A percentile compares a stretch with the other conserved stretches of the same genome.
phyloP scores from a whole-genome alignment of 2,888 invertebrate genomes.

The Heliconius sara region DNA sequence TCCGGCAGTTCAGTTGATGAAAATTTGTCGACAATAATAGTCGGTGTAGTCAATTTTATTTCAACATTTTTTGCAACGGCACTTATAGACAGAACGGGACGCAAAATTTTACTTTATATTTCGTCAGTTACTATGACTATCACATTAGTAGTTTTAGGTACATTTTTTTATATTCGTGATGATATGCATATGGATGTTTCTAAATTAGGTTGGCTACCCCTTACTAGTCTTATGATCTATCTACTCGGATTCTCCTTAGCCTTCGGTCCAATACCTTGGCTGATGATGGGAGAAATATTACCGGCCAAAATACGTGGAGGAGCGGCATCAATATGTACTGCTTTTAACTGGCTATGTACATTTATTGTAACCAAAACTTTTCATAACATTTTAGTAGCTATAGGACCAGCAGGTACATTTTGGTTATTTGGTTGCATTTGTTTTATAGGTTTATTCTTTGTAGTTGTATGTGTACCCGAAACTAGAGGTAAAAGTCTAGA shows the following conservation, averaged over 20 bases:
- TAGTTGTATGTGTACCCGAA: constrained; percentile 93
- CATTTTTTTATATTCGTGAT: constrained; percentile 88
- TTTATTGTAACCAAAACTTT: constrained; percentile 95
- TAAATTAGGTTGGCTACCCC: constrained; percentile 89
- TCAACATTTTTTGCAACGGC: constrained; percentile 94
- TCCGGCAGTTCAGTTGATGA: constrained; percentile 92
- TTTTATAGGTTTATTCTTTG: constrained; percentile 89
- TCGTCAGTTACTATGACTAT: constrained; percentile 91
- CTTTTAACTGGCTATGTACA: constrained; percentile 96
- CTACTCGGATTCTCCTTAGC: constrained; percentile 94
- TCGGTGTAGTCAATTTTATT: constrained; percentile 95
- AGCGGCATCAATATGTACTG: constrained; percentile 94
- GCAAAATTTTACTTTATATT: constrained; percentile 93
- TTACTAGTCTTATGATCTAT: constrained; percentile 91
- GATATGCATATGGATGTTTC: constrained; percentile 78
- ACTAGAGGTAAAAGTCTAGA: constrained; percentile 96
- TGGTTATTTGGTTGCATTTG: constrained; percentile 92
- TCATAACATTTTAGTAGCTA: constrained; percentile 85
- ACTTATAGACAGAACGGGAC: constrained; percentile 93
- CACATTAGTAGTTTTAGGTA: constrained; percentile 88
- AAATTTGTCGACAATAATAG: constrained; percentile 92
- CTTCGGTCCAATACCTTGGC: constrained; percentile 92
- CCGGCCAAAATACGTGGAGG: constrained; percentile 94
- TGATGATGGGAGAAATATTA: constrained; percentile 97
- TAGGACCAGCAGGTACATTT: constrained; percentile 91